phyloP scores from a whole-genome alignment of 1,140 invertebrate species.

The Macrocentrus cingulum region DNA sequence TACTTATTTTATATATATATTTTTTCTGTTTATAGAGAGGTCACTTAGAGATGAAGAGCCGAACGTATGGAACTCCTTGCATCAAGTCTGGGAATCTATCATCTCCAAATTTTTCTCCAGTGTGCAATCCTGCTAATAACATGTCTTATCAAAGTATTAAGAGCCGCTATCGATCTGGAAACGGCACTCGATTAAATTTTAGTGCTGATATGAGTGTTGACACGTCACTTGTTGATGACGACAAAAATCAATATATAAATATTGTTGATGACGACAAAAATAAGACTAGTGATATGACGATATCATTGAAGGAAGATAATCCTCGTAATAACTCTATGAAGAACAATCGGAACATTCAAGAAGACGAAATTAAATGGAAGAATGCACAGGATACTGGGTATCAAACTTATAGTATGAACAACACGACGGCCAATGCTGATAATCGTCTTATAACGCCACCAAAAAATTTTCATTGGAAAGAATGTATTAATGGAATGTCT shows the following conservation, averaged over 20 bases:
- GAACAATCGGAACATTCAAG: too few species aligned
- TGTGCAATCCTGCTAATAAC: conserved; percentile 32
- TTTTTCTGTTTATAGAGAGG: conserved; percentile 16
- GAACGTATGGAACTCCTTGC: conserved; percentile 37
- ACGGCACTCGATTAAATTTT: conserved; percentile 40
- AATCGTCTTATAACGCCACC: conserved; percentile 34
- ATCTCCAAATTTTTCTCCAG: conserved; percentile 47
- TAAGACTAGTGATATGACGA: too few species aligned
- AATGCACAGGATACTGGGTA: conserved; percentile 53
- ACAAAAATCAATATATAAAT: conserved; percentile 7
- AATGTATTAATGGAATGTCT: conserved; percentile 27
- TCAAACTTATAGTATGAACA: conserved; percentile 50
- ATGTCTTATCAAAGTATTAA: conserved; percentile 44
- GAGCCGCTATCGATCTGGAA: conserved; percentile 34
- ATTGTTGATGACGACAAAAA: too few species aligned
- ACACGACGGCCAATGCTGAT: conserved; percentile 36
- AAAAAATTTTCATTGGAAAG: conserved; percentile 36
- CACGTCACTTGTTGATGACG: conserved; percentile 28
- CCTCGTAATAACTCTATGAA: too few species aligned
- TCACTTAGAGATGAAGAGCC: conserved; percentile 18
- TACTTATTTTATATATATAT: not conserved
- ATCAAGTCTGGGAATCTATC: conserved; percentile 35
- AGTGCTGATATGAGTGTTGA: conserved; percentile 47
- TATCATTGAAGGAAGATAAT: too few species aligned
- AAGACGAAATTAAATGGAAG: conserved; percentile 5